Percentiles rank a stretch among this genome's conserved stretches.
phyloP scores from a whole-genome alignment of 1,140 invertebrate species.

The Drosophila athabasca region DNA sequence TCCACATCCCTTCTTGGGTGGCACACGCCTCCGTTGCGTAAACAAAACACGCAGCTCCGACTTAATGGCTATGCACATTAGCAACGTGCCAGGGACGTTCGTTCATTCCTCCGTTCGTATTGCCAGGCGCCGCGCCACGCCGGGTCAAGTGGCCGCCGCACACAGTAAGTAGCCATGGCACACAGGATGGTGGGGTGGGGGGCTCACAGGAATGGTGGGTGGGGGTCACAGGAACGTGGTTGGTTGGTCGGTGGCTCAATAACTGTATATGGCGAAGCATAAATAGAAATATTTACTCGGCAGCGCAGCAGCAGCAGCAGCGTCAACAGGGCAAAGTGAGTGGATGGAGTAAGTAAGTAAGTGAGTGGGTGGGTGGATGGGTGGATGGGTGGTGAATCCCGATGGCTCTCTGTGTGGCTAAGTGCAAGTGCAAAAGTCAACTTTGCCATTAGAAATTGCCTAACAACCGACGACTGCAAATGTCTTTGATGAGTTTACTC shows the following conservation, averaged over 20 bases:
- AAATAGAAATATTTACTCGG: slow-evolving; percentile 77
- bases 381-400: background rate
- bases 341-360: slow-evolving; percentile 18
- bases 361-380: background rate
- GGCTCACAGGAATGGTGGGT: too few relatives aligned
- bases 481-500: slow-evolving; percentile 52
- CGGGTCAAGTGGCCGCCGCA: slow-evolving; percentile 61
- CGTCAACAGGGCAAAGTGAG: slow-evolving; percentile 48
- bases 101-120: background rate
- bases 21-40: slow-evolving; percentile 70
- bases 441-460: slow-evolving; percentile 48
- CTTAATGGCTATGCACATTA: slow-evolving; percentile 80
- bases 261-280: slow-evolving; percentile 58
- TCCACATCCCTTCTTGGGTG: background rate
- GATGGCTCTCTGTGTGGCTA: slow-evolving; percentile 1
- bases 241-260: slow-evolving; percentile 64
- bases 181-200: too few relatives aligned
- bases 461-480: slow-evolving; percentile 32
- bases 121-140: slow-evolving; percentile 44
- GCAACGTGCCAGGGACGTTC: slow-evolving; percentile 66
- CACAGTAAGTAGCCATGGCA: slow-evolving; percentile 10
- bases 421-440: slow-evolving; percentile 52
- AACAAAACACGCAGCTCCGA: slow-evolving; percentile 78
- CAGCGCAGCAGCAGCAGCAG: slow-evolving; percentile 46
- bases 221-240: slow-evolving; percentile 24